A percentile compares a stretch with the other conserved stretches of the same genome.
Evolutionary conservation across 2,113 vertebrate species (phyloP).

Genomic region (Misgurnus anguillicaudatus): DNA sequence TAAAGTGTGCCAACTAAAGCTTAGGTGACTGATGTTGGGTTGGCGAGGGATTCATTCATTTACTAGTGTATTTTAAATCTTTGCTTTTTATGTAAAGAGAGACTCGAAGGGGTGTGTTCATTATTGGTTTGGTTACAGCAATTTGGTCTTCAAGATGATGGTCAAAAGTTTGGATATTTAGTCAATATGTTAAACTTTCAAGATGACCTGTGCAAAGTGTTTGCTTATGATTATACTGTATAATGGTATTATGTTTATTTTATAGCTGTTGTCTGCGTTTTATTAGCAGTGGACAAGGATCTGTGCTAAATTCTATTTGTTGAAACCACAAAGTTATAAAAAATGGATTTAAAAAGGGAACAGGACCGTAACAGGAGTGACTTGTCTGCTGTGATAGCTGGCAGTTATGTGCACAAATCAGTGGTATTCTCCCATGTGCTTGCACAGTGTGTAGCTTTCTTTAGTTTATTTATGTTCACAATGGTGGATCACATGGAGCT

Average conservation of each 20-base stretch:
- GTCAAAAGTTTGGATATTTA: too few relatives aligned
- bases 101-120: too few relatives aligned
- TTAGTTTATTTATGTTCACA: not conserved
- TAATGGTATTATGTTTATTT: not conserved
- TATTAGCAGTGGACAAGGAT: too few relatives aligned
- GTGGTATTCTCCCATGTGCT: not conserved
- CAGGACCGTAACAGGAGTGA: not conserved
- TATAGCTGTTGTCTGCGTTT: not conserved
- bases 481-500: not conserved
- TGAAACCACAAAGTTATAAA: not conserved
- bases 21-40: too few relatives aligned
- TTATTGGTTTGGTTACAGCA: too few relatives aligned
- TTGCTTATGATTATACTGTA: not conserved
- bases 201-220: not conserved
- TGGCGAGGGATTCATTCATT: too few relatives aligned
- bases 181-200: too few relatives aligned
- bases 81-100: too few relatives aligned
- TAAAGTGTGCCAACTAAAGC: not conserved
- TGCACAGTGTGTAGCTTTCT: not conserved
- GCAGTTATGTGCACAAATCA: constrained; percentile 21
- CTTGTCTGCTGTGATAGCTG: not conserved
- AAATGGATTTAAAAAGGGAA: not conserved
- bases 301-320: too few relatives aligned
- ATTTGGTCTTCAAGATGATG: too few relatives aligned
- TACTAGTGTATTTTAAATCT: too few relatives aligned